phyloP scores from a whole-genome alignment of 2,113 vertebrate species.

The Ardeotis arabs region DNA sequence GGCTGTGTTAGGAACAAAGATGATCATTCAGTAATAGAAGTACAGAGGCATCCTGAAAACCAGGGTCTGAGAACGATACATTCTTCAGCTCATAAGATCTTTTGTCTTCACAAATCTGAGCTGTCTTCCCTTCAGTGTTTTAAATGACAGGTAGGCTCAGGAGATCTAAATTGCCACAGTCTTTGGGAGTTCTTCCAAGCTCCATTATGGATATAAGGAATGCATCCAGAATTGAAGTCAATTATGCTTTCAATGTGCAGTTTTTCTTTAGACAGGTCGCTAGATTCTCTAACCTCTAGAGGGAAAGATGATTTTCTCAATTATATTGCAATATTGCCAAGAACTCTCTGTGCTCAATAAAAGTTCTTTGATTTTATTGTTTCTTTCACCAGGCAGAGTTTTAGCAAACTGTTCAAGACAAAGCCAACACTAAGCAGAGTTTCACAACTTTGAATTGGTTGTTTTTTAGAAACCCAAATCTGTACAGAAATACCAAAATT shows the following conservation, averaged over 20 bases:
- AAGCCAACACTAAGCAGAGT: background rate
- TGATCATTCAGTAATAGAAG: background rate
- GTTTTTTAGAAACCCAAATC: background rate
- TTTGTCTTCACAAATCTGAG: background rate
- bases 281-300: background rate
- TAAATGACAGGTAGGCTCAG: background rate
- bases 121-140: background rate
- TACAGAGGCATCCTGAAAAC: background rate
- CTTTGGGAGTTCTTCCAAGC: background rate
- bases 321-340: background rate
- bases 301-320: conserved; percentile 1
- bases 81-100: background rate
- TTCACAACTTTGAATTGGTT: background rate
- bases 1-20: background rate
- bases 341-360: background rate
- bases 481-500: background rate
- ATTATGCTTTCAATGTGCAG: background rate
- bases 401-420: background rate
- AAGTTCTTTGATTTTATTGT: background rate
- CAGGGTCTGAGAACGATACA: background rate
- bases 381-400: background rate
- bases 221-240: background rate
- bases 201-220: background rate
- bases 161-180: background rate
- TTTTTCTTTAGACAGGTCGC: background rate